A percentile compares a stretch with the other conserved stretches of the same genome.
These are phyloP conservation scores for Melanotaenia boesemani DNA, from an alignment of 2,797 vertebrate genomes.

Conservation along the genomic window DNA sequence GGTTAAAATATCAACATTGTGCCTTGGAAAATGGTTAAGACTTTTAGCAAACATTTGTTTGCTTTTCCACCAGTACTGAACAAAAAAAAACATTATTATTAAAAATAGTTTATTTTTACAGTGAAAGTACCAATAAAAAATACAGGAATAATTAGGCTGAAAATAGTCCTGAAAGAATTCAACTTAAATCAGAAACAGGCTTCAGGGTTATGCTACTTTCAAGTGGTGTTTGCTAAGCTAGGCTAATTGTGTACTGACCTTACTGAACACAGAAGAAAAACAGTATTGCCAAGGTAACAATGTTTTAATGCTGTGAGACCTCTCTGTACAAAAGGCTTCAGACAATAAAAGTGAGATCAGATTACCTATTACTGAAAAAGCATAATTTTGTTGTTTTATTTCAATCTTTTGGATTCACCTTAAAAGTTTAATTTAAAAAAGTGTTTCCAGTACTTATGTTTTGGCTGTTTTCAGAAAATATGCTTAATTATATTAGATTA, in stretches of 20 bases:
- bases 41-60: neutral
- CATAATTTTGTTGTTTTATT: neutral
- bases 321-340: neutral
- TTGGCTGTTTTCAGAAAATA: neutral
- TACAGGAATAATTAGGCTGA: neutral
- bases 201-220: neutral
- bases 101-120: neutral
- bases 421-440: neutral
- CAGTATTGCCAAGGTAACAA: neutral
- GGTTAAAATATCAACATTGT: neutral
- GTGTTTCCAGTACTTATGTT: neutral
- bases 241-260: neutral
- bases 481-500: neutral
- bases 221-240: neutral
- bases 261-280: neutral
- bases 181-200: neutral
- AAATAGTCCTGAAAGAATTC: neutral
- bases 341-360: too few species aligned
- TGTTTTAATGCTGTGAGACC: neutral
- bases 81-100: neutral
- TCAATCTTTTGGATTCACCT: neutral
- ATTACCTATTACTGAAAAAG: too few species aligned
- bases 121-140: neutral
- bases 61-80: neutral
- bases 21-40: neutral